Evolutionary conservation across 2,113 vertebrate genomes (phyloP).

Genomic region (Dipodomys merriami): DNA sequence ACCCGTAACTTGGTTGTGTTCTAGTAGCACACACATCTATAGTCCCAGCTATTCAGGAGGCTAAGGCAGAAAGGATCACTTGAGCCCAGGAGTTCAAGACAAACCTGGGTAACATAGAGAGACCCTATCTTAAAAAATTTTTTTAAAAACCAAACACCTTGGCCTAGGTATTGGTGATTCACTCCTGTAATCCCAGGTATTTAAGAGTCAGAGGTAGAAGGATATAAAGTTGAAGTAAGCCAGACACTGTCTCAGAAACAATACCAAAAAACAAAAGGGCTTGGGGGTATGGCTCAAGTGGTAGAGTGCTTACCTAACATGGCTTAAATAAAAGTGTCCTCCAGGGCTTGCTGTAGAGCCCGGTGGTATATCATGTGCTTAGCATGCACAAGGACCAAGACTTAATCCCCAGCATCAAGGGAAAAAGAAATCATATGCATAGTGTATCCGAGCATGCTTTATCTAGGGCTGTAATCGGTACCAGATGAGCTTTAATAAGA

Average conservation of each 20-base stretch:
- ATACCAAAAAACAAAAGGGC: not conserved
- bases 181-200: not conserved
- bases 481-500: constrained; percentile 59
- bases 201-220: not conserved
- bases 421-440: not conserved
- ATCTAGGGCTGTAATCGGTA: constrained; percentile 15
- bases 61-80: not conserved
- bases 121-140: too few species aligned
- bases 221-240: not conserved
- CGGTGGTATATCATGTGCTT: not conserved
- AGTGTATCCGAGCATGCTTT: not conserved
- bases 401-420: not conserved
- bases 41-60: not conserved
- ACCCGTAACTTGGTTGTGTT: not conserved
- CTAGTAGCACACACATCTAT: not conserved
- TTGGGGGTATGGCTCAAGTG: not conserved
- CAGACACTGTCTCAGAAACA: not conserved
- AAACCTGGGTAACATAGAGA: not conserved
- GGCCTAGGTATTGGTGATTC: too few species aligned
- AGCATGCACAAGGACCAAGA: not conserved
- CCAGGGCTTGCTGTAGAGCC: not conserved
- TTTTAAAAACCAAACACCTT: not conserved
- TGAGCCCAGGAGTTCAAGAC: not conserved
- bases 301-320: not conserved
- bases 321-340: not conserved